Conservation (phyloP, 2,888 invertebrate genomes). For the Callosobruchus maculatus region DNA sequence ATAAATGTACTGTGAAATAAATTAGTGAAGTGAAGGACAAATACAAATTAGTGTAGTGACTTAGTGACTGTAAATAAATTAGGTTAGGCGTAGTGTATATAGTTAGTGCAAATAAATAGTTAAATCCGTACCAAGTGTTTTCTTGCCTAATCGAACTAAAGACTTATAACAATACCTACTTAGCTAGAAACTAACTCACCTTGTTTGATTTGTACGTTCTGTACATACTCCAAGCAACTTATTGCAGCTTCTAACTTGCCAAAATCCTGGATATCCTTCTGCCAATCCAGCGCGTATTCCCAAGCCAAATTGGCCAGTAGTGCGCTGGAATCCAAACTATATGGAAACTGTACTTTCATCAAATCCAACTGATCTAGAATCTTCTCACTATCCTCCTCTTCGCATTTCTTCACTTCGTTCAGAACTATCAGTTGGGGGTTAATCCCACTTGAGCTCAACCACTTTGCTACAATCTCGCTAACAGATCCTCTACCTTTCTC, state of each 20-base stretch:
- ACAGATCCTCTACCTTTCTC: constrained; percentile 74
- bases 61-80: too few relatives aligned
- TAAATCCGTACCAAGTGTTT: too few relatives aligned
- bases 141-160: too few relatives aligned
- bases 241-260: constrained; percentile 68
- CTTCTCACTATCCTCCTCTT: constrained; percentile 27
- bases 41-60: too few relatives aligned
- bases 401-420: constrained; percentile 47
- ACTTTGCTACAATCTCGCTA: constrained; percentile 83
- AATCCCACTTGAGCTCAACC: constrained; percentile 74
- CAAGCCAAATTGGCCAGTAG: constrained; percentile 84
- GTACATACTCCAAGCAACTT: constrained; percentile 63
- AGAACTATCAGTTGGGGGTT: constrained; percentile 61
- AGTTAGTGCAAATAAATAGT: too few relatives aligned
- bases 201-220: constrained; percentile 66
- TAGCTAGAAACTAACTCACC: constrained; percentile 56
- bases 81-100: too few relatives aligned
- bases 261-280: constrained; percentile 66
- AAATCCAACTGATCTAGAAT: constrained; percentile 62
- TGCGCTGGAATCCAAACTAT: constrained; percentile 75
- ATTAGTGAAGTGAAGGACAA: too few relatives aligned
- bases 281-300: constrained; percentile 89
- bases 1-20: too few relatives aligned
- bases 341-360: constrained; percentile 76
- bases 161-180: too few relatives aligned